Conservation (phyloP, 2,113 vertebrate species). For the Rutilus rutilus region DNA sequence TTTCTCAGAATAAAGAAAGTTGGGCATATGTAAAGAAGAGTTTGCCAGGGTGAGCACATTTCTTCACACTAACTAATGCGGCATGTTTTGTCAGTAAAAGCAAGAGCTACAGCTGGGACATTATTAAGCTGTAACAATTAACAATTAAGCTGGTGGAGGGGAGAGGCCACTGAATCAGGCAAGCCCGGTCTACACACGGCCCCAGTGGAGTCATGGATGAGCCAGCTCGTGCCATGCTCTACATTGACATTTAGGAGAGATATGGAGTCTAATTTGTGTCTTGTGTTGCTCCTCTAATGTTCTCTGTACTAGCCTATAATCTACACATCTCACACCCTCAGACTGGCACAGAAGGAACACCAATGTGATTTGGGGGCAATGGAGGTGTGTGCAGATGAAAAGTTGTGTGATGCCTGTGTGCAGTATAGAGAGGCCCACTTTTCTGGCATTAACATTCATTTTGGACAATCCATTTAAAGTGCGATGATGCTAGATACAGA, state of each 20-base stretch:
- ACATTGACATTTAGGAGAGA: conserved; percentile 67
- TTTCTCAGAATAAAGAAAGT: neutral
- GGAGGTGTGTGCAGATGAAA: neutral
- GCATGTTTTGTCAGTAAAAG: conserved; percentile 16
- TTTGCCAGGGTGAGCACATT: neutral
- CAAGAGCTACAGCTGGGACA: conserved; percentile 28
- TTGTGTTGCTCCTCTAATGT: conserved; percentile 62
- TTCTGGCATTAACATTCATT: neutral
- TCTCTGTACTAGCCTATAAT: neutral
- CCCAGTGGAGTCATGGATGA: conserved; percentile 3
- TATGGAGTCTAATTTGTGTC: conserved; percentile 63
- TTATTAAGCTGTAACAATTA: too few species aligned
- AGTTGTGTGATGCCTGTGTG: neutral
- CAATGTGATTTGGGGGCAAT: neutral
- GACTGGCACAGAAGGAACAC: conserved; percentile 20
- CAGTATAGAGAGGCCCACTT: neutral
- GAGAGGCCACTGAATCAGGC: conserved; percentile 45
- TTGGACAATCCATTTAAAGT: neutral
- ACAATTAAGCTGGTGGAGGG: conserved; percentile 55
- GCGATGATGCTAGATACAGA: neutral
- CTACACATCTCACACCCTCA: conserved; percentile 8
- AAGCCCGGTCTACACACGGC: neutral
- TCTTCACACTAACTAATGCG: neutral
- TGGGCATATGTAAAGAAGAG: neutral
- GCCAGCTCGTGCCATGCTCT: neutral